A percentile compares a stretch with the other conserved stretches of the same genome.
These are phyloP conservation scores for Drosophila melanosoma DNA, from an alignment of 2,888 invertebrate genomes.

Conservation along the genomic window DNA sequence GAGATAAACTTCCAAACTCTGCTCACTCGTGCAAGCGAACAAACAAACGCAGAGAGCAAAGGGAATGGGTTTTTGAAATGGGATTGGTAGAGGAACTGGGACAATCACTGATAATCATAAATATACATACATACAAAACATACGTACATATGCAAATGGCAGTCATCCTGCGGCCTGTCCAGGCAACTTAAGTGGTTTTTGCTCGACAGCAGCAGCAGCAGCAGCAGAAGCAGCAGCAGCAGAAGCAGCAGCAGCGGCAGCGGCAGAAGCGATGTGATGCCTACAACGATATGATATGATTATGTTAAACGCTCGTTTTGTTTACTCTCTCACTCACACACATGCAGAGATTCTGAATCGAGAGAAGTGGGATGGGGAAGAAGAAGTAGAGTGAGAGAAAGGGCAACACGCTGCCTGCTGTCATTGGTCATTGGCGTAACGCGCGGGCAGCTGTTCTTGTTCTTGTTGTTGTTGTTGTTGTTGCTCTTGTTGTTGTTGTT, in stretches of 20 bases:
- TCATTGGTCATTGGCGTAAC: constrained; percentile 75
- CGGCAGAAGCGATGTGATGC: constrained; percentile 72
- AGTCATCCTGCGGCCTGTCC: constrained; percentile 67
- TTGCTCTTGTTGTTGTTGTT: constrained; percentile 38
- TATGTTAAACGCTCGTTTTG: constrained; percentile 82
- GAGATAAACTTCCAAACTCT: constrained; percentile 75
- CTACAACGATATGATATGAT: constrained; percentile 79
- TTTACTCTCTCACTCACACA: constrained; percentile 60
- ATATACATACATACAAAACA: background rate
- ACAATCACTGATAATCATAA: constrained; percentile 5
- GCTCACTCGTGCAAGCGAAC: constrained; percentile 68
- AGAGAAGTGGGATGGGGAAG: constrained; percentile 16
- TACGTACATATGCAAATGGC: constrained; percentile 76
- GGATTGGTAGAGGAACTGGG: constrained; percentile 16
- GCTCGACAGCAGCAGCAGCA: constrained; percentile 46
- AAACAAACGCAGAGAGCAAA: constrained; percentile 36
- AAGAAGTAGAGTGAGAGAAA: constrained; percentile 20
- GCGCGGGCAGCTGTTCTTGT: constrained; percentile 64
- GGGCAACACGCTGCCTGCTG: constrained; percentile 54
- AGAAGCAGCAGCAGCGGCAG: constrained; percentile 55
- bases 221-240: constrained; percentile 40
- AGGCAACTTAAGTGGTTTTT: constrained; percentile 77
- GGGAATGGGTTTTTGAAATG: constrained; percentile 18
- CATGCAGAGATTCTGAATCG: constrained; percentile 35
- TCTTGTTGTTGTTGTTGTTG: constrained; percentile 44